Base-by-base conservation (phyloP, 2,797 vertebrate species). In the Enteromius thamalakanensis region DNA sequence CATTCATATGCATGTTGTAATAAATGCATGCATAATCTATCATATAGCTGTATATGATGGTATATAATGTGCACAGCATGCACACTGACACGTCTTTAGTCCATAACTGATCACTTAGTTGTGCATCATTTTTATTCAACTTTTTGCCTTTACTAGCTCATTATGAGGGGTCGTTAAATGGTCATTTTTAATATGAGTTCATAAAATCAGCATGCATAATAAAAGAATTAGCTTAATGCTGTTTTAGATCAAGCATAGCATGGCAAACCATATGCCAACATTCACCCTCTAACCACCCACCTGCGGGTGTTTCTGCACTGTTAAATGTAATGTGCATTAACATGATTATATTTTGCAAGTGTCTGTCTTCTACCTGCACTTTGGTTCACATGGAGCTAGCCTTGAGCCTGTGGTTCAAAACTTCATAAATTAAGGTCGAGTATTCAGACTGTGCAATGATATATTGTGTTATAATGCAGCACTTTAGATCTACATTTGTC, bases 401-500 rank as follows among this genome's bases (percentile, higher is more conserved):
- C 47, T 67, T 67, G n/a, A 76, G 53, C 82, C 62, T 60, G 6
- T 81, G 68, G 15, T n/a, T 17, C 45, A 67, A 80, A 84, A 82
- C 78, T 72, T 67, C 42, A 80, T 75, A 71, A 88, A 75, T 86
- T 84, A 86, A 78, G 40, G 67, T 47, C 0, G 19, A 67, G 75
- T 51, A 68, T 40, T 78, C 74, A 84, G 53, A 76, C 62, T n/a
- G 37, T 17, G 45, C 80, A 68, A 26, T 82, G 81, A 74, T 80
- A 32, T 67, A 76, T 74, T 64, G 40, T 74, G 58, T 79, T 86
- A 76, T 80, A 83, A 77, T 68, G 49, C 76, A 74, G 79, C 70
- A 69, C 77, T 80, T 83, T 80, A 80, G 45, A 74, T 86, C 81
- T 76, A 34, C 64, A 86, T 83, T 60, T 60, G 86, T 62, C 58